Base-by-base conservation (phyloP, 2,113 vertebrate genomes). In the Microcebus ravelobensis region DNA sequence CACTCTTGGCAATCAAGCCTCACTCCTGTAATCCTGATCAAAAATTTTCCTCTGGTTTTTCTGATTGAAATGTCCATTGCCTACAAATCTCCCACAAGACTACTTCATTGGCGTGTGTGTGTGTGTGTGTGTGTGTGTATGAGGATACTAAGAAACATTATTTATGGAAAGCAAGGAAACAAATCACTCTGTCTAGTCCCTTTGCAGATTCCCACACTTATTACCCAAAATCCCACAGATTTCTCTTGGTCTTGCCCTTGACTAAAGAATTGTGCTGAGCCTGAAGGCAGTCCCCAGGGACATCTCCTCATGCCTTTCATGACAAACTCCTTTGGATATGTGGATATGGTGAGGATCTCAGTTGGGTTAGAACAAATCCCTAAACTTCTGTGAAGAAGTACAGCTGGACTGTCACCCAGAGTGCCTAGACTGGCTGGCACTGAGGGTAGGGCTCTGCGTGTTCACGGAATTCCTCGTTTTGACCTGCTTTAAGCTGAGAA, bases 171-270 rank as follows among this genome's bases (percentile, higher is more conserved):
- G 92, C 89, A 97, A 96, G 94, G 98, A 98, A 98, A 98, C 98
- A 98, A 98, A 98, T 98, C 97, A 95, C 97, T 97, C 97, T 97
- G 95, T 96, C 97, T 97, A 96, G 97, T 98, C 98, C 90, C 96
- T 97, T 97, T 59, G 97, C 98, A 98, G 98, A 98, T 99, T 99
- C 98, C 98, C 99, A 99, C 98, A 99, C 97, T 99, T 98, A 98
- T 98, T 98, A 98, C 97, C 97, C 98, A 80, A 98, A 98, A 98
- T 98, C 98, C 98, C 98, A 98, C 98, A 98, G 98, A 97, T 97
- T 57, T 96, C 97, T 97, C 97, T 98, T 91, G 97, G 98, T 96
- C 96, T 96, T 98, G 97, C 97, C 98, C 97, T 98, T 97, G 98
- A 98, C 97, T 93, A 74, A 95, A 98, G 97, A 90, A 82, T 96